Conservation (phyloP, 37 sponge, comb jelly and placozoan genomes). For the Hexactinellida sp. region DNA sequence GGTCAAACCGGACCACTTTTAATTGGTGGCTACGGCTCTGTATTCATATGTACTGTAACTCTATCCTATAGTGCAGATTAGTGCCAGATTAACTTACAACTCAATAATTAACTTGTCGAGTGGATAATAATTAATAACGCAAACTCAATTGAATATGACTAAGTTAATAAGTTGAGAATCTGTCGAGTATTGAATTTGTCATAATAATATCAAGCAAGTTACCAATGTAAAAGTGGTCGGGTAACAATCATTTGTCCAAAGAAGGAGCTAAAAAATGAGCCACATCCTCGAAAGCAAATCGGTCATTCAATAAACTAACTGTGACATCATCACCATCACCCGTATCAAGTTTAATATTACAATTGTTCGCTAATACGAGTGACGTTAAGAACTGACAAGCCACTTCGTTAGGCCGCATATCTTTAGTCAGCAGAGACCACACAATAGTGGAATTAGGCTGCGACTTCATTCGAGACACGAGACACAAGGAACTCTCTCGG, state of each 20-base stretch:
- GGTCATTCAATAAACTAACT: background rate
- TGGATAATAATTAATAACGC: too few relatives aligned
- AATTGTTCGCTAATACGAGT: background rate
- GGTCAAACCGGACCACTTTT: too few relatives aligned
- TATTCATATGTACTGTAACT: too few relatives aligned
- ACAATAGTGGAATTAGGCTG: background rate
- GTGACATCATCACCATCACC: background rate
- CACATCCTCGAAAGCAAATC: background rate
- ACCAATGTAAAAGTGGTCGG: background rate
- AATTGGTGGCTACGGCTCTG: too few relatives aligned
- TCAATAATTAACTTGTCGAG: too few relatives aligned
- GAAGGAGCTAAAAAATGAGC: conserved; percentile 6
- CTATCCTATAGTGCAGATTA: too few relatives aligned
- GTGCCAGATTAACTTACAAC: too few relatives aligned
- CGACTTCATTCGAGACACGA: background rate
- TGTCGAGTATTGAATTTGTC: background rate
- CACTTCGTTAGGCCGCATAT: background rate
- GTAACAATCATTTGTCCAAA: background rate
- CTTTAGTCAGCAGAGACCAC: background rate
- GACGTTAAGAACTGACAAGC: background rate
- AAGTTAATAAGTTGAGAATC: background rate
- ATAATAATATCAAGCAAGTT: background rate
- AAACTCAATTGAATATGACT: too few relatives aligned
- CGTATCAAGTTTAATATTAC: background rate
- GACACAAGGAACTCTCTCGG: background rate